A percentile compares a stretch with the other conserved stretches of the same genome.
These are phyloP conservation scores for Rhinogobio ventralis DNA, from an alignment of 2,797 vertebrate species.

Conservation along the genomic window DNA sequence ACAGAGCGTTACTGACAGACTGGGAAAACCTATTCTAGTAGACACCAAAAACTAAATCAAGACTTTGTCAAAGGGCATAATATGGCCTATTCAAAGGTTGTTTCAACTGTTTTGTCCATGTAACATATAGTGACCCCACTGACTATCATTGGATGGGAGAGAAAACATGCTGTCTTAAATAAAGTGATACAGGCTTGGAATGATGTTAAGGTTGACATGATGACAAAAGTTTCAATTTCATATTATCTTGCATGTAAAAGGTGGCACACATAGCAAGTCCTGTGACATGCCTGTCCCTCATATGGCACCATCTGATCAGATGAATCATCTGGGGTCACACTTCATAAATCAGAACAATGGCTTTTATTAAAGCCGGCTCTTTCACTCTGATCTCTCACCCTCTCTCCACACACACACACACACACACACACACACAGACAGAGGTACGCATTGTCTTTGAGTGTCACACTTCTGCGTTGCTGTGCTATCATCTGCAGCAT, in stretches of 20 bases:
- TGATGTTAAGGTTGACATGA: not conserved
- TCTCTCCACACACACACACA: slow-evolving; percentile 15
- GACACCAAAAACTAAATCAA: not conserved
- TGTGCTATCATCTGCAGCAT: slow-evolving; percentile 34
- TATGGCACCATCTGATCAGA: slow-evolving; percentile 24
- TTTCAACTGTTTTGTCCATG: not conserved
- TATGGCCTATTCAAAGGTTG: not conserved
- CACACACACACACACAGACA: no score
- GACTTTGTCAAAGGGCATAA: not conserved
- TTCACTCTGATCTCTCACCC: slow-evolving; percentile 25
- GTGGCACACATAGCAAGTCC: not conserved
- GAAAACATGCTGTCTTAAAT: not conserved
- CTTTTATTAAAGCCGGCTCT: slow-evolving; percentile 39
- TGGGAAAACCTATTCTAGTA: not conserved
- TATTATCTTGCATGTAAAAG: not conserved
- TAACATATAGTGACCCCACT: not conserved
- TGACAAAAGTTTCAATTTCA: not conserved
- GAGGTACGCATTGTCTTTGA: slow-evolving; percentile 37
- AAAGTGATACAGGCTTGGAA: not conserved
- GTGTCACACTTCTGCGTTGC: slow-evolving; percentile 30
- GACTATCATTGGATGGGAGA: not conserved
- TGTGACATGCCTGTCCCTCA: slow-evolving; percentile 35
- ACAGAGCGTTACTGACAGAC: no score
- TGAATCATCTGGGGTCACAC: slow-evolving; percentile 44
- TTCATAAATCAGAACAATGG: slow-evolving; percentile 57